A percentile compares a stretch with the other conserved stretches of the same genome.
Evolutionary conservation across 2,797 vertebrate genomes (phyloP).

Genomic region (Dicrostonyx torquatus): DNA sequence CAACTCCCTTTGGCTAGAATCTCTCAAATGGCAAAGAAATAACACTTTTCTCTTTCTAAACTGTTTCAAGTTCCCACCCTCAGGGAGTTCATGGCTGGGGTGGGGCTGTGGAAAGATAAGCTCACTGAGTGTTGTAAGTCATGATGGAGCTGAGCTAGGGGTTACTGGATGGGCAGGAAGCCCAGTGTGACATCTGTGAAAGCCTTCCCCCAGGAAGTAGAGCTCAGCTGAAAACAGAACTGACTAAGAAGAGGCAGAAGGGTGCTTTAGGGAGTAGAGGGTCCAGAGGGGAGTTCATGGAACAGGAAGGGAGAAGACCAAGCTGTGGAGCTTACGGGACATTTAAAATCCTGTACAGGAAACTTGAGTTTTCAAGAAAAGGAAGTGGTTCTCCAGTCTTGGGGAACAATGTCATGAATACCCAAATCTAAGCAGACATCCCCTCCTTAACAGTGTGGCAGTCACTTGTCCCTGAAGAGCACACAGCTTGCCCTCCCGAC

Average conservation of each 20-base stretch:
- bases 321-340: background rate
- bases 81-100: background rate
- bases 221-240: background rate
- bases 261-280: background rate
- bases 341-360: background rate
- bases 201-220: background rate
- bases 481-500: accelerated
- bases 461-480: accelerated
- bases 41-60: background rate
- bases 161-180: background rate
- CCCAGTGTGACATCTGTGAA: background rate
- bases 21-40: background rate
- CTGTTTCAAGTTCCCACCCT: background rate
- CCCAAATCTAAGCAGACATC: accelerated
- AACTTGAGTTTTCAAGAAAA: background rate
- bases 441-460: background rate
- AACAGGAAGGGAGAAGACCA: too few species aligned
- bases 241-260: background rate
- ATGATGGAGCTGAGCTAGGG: background rate
- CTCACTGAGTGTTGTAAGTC: background rate
- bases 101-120: background rate
- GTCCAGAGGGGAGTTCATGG: too few species aligned
- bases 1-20: background rate
- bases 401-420: accelerated
- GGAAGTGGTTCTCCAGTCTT: background rate